These are phyloP conservation scores for Meteorus sp. DNA, from an alignment of 1,140 invertebrate species.

Conservation along the genomic window DNA sequence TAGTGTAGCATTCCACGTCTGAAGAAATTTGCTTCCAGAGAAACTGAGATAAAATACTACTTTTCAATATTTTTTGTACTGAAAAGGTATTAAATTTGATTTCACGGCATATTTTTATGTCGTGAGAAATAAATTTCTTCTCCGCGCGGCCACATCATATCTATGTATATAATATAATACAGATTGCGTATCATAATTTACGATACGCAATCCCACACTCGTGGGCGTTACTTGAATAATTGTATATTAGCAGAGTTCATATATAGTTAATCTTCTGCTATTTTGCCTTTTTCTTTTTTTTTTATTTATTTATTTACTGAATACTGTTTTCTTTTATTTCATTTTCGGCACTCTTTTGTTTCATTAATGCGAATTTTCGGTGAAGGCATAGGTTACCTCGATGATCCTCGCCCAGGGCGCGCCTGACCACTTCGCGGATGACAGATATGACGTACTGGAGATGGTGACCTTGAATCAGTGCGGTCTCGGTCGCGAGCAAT, in stretches of 20 bases:
- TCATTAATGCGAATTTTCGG: slow-evolving; percentile 1
- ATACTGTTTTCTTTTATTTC: slow-evolving; percentile 21
- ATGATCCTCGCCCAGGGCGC: slow-evolving; percentile 41
- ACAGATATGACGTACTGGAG: slow-evolving; percentile 48
- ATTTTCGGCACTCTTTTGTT: slow-evolving; percentile 21
- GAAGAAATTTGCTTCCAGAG: no score
- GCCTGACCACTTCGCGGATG: slow-evolving; percentile 42
- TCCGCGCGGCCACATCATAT: no score
- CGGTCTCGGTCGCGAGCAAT: slow-evolving; percentile 36
- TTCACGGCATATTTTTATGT: slow-evolving; percentile 7
- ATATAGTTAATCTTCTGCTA: slow-evolving; percentile 3
- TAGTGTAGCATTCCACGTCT: no score
- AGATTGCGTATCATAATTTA: slow-evolving; percentile 21
- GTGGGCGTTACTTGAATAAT: slow-evolving; percentile 30
- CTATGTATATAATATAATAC: no score
- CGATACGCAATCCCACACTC: slow-evolving; percentile 23
- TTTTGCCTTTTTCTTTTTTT: background rate
- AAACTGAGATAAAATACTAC: slow-evolving; percentile 4
- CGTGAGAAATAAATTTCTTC: slow-evolving; percentile 17
- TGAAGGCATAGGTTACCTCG: slow-evolving; percentile 45
- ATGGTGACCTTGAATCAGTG: slow-evolving; percentile 43
- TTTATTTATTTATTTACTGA: slow-evolving; percentile 18
- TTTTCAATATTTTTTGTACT: slow-evolving; percentile 7
- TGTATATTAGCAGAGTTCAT: slow-evolving; percentile 26
- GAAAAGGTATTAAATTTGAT: slow-evolving; percentile 15